Conservation (phyloP, 2,797 vertebrate species). For the Cossypha dichroa region DNA sequence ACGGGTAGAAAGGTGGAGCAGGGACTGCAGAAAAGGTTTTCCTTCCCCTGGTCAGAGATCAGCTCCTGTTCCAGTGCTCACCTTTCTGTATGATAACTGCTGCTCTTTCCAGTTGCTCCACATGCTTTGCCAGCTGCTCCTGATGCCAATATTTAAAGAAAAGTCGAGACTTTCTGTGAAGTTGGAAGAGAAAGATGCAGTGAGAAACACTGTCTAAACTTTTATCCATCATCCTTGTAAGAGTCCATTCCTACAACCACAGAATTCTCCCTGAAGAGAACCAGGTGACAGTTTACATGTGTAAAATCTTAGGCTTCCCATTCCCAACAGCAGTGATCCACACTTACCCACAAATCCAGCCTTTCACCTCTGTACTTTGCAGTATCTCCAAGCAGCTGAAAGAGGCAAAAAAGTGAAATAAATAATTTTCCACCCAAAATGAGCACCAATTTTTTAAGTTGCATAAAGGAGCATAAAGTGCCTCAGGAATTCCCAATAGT, state of each 20-base stretch:
- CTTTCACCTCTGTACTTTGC: slow-evolving; percentile 66
- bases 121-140: slow-evolving; percentile 70
- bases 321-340: not conserved
- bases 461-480: not conserved
- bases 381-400: slow-evolving; percentile 77
- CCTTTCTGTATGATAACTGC: slow-evolving; percentile 76
- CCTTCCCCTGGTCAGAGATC: not conserved
- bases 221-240: not conserved
- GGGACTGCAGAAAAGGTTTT: not conserved
- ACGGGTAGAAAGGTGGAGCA: not conserved
- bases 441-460: not conserved
- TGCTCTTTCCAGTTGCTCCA: slow-evolving; percentile 69
- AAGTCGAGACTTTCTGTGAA: slow-evolving; percentile 73
- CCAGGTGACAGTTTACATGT: not conserved
- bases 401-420: not conserved
- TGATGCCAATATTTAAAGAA: slow-evolving; percentile 85
- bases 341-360: slow-evolving; percentile 80
- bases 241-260: not conserved
- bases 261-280: not conserved
- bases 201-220: not conserved
- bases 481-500: not conserved
- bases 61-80: not conserved
- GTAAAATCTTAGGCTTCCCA: not conserved
- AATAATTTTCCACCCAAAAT: not conserved
- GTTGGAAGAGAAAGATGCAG: not conserved